phyloP scores from a whole-genome alignment of 2,888 invertebrate species.

The Leistus spinibarbis region DNA sequence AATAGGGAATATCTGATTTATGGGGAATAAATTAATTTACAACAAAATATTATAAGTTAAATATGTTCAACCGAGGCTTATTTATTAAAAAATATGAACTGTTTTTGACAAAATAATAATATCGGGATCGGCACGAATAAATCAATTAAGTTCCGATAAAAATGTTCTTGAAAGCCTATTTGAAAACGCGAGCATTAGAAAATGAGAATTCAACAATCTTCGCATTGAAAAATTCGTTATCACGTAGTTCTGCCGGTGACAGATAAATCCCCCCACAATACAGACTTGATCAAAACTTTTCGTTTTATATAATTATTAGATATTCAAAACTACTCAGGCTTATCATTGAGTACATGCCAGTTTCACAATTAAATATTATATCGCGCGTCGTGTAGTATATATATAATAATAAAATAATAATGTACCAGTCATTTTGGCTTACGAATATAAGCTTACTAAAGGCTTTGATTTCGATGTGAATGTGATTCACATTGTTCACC shows the following conservation, averaged over 20 bases:
- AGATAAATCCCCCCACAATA: not conserved
- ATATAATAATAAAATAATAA: not conserved
- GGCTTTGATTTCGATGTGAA: not conserved
- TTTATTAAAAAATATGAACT: too few species aligned
- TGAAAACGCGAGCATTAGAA: not conserved
- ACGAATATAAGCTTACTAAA: too few species aligned
- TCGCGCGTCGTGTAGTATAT: not conserved
- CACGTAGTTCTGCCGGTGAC: not conserved
- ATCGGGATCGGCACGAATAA: too few species aligned
- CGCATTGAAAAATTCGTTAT: not conserved
- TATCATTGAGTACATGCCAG: not conserved
- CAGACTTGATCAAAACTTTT: not conserved
- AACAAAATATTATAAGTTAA: too few species aligned
- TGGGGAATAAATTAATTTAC: too few species aligned
- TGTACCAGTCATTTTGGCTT: not conserved
- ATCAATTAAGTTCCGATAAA: too few species aligned
- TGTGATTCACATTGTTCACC: not conserved
- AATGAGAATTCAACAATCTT: not conserved
- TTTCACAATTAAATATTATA: not conserved
- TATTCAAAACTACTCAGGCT: not conserved
- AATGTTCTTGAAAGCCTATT: too few species aligned
- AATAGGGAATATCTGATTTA: too few species aligned
- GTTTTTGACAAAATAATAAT: too few species aligned
- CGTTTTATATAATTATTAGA: not conserved
- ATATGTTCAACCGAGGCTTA: too few species aligned